These are phyloP conservation scores for Diceros bicornis DNA, from an alignment of 2,797 vertebrate genomes.

Conservation along the genomic window DNA sequence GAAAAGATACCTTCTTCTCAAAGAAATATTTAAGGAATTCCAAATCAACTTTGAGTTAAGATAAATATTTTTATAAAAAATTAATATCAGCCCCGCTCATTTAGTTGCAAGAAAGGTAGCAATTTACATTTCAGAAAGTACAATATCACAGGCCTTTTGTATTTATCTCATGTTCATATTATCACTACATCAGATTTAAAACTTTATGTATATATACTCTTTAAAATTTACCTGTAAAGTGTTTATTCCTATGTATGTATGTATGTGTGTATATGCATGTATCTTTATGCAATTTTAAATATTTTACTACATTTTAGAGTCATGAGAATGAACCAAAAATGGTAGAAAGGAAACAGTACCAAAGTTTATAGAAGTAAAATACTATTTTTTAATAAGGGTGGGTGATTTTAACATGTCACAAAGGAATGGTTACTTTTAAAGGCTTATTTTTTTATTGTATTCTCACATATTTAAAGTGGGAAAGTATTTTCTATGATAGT, in stretches of 20 bases:
- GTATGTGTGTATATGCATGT: neutral
- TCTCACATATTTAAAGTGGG: neutral
- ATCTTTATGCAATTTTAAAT: neutral
- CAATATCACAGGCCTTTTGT: neutral
- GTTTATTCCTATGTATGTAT: neutral
- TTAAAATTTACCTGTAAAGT: neutral
- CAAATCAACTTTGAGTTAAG: neutral
- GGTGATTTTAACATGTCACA: neutral
- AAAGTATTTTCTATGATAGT: neutral
- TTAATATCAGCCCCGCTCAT: neutral
- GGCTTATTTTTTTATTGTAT: neutral
- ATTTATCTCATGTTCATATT: neutral
- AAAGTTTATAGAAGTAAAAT: neutral
- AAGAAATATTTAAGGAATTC: slow-evolving; percentile 4
- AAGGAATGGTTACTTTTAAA: slow-evolving; percentile 13
- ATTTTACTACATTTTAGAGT: neutral
- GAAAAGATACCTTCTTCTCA: neutral
- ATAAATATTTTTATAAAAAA: slow-evolving; percentile 7
- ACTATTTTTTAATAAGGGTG: neutral
- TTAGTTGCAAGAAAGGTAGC: neutral
- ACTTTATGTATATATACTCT: neutral
- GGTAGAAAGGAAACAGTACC: neutral
- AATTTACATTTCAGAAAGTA: slow-evolving; percentile 30
- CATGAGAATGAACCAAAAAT: neutral
- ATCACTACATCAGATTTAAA: neutral